Base-by-base conservation (phyloP, 1,140 invertebrate genomes). In the Ips nitidus region DNA sequence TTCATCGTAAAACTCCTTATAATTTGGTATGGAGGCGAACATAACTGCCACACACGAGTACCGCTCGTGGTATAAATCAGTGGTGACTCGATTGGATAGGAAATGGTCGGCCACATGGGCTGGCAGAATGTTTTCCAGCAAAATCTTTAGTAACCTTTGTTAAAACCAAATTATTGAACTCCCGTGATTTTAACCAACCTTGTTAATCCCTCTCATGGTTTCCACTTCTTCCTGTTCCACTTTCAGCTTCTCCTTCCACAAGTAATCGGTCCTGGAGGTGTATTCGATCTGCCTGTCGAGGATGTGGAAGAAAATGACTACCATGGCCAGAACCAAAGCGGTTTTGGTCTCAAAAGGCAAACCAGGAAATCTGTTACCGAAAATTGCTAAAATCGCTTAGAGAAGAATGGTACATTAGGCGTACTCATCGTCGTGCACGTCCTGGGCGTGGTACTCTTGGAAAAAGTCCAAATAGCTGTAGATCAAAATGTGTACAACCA, bases 11-110 rank as follows among this genome's bases (percentile, higher is more conserved):
- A 98, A 98, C 79, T 98, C 96, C 76, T 97, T 98, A 81, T 98
- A 99, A 83, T 99, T 98, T 6, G 97, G 95, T 76, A 99, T 98
- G 0, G 95, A 98, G 0, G 96, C 97, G 78, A 98, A 98, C 93
- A 98, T 97, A 0, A 99, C 96, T 0, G 94, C 95, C 56, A 98
- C 95, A 76, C 92, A 94, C 22, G 88, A 91, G 80, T 98, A 98
- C 53, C 94, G 85, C 80, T 98, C 94, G 77, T 97, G 95, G 80
- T 99, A 98, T 1, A 99, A 81, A 70, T 98, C 94, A 81, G 94
- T 86, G 38, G 84, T 88, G 2, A 84, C 84, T 68, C 87, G 83
- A 1, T 85, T 85, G 2, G 84, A 84, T 6, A 99, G 83, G 81
- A 98, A 99, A 80, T 97, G 93, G 70, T 95, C 90, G 0, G 96